Base-by-base conservation (phyloP, 1,140 invertebrate genomes). In the Steinernema feltiae region DNA sequence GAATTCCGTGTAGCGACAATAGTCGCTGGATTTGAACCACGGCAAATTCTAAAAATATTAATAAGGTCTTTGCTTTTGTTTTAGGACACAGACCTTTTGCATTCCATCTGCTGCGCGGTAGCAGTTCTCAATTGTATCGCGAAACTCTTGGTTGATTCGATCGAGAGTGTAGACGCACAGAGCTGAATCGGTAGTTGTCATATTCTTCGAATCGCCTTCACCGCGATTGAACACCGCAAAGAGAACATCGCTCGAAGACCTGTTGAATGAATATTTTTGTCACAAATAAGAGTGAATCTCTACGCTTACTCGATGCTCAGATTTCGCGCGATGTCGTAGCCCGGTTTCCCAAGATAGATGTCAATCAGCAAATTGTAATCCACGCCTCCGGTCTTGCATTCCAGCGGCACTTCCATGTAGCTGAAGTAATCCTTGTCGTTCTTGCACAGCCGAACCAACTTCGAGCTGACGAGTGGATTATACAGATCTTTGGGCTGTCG, bases 321-420 rank as follows among this genome's bases (percentile, higher is more conserved):
- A n/a, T 76, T 74, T 30, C 76, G 72, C 12, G 84, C 85, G 32
- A 86, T 75, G 71, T 86, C 79, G 70, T 85, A 85, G 17, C 84
- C 85, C 48, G 84, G 84, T 29, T 78, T 77, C 17, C 78, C 80
- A 15, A 86, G 32, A 41, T 82, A 76, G 7, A 82, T 74, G 69
- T 84, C 84, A 27, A 80, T 76, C 0, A 86, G 72, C 18, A 85
- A 74, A 76, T 85, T 86, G 79, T 83, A 85, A 35, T 80, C 72
- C 21, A 74, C 74, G 30, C 76, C 84, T 32, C 74, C 76, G 41
- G 70, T 48, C 7, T 78, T 78, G 76, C 84, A 85, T 30, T 85
- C 83, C 24, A 85, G 53, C 3, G 84, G 84, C 29, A 83, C 78
- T 72, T 85, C 84, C 7, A 84, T 83, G 75, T 85, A 85, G 41